Evolutionary conservation across 2,113 vertebrate species (phyloP).

Genomic region (Megaceryle maxima): DNA sequence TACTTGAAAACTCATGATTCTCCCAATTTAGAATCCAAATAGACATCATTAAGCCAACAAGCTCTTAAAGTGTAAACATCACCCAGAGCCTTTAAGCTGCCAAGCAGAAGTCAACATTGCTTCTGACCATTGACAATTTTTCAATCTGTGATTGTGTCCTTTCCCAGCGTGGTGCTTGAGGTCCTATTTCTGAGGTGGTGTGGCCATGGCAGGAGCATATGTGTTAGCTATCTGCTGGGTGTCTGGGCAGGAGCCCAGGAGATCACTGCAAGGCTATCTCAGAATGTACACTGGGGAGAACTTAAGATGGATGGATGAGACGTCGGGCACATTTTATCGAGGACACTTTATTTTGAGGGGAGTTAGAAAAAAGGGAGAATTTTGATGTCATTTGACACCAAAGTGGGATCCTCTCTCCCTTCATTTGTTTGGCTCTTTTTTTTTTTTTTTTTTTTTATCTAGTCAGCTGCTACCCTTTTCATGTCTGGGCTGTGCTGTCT

Average conservation of each 20-base stretch:
- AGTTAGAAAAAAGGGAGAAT: neutral
- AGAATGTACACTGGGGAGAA: neutral
- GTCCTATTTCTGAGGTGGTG: neutral
- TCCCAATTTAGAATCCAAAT: neutral
- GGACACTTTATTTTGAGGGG: neutral
- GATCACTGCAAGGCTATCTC: neutral
- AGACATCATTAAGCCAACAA: neutral
- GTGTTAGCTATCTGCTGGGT: neutral
- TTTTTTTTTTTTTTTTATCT: neutral
- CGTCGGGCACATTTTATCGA: neutral
- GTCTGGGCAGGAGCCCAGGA: too few relatives aligned
- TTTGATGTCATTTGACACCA: neutral
- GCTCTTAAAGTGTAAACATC: neutral
- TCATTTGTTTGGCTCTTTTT: neutral
- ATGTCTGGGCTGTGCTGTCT: neutral
- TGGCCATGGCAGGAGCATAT: neutral
- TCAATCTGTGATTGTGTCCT: neutral
- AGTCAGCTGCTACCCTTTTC: neutral
- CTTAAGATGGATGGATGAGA: neutral
- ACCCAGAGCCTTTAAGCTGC: neutral
- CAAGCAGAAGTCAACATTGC: neutral
- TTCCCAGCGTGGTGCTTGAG: neutral
- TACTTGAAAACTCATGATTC: neutral
- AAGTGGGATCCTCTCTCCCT: neutral
- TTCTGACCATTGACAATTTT: neutral